Evolutionary conservation across 1,140 invertebrate genomes (phyloP), one percentile per base, ranked within the genome.

Genomic region (Holcopasites calliopsidis): DNA sequence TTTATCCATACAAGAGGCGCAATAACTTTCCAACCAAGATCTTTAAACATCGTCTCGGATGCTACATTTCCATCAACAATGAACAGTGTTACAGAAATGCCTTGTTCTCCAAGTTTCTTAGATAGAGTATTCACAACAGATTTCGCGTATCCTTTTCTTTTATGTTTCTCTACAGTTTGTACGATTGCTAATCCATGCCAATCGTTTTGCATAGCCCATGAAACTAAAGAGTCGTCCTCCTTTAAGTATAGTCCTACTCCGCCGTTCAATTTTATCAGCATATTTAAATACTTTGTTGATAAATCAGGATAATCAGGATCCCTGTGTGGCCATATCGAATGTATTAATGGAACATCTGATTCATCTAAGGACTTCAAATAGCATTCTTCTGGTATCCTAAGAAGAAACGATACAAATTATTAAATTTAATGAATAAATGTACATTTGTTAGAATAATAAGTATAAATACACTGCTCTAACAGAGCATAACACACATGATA

Each of bases 101-200:
- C 72, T 75, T 83, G 28, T n/a, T 77, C 26, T 7, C 64, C 73
- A 16, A 85, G 55, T 42, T 58, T 26, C 60, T 82, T 83, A n/a
- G 83, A 55, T 38, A 85, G 33, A 0, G 42, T 44, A 72, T 80
- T 84, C 10, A 78, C 57, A 11, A 86, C 70, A 26, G 71, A 28
- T 77, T 79, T 74, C 21, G 79, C 85, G 64, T 84, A 83, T 35
- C 85, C 81, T 70, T 76, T 83, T 54, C 73, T 50, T 50, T 57
- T 77, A 54, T 83, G 69, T 8, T 66, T 13, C 0, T 73, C 62
- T 1, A 72, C 28, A 49, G 85, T 86, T 58, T 86, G 79, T 4
- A 69, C 65, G 1, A 83, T 74, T 54, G 72, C 58, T 23, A 86
- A 13, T 6, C 68, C 75, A 60, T 68, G 71, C 49, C 62, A 83